These are phyloP conservation scores for Poecilobothrus nobilitatus DNA, from an alignment of 2,888 invertebrate species.

Conservation along the genomic window DNA sequence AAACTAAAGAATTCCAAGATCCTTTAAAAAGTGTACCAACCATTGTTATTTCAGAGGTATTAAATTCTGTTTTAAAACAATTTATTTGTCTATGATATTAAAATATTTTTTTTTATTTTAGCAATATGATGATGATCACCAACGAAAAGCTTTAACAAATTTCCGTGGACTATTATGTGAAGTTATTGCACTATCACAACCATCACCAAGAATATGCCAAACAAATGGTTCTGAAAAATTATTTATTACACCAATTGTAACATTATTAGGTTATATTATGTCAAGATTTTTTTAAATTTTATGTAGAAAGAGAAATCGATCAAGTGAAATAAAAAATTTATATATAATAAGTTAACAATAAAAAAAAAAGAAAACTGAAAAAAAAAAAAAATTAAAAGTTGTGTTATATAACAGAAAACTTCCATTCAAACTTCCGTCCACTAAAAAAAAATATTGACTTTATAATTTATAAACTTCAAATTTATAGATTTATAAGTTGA, in stretches of 20 bases:
- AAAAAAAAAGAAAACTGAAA: too few species aligned
- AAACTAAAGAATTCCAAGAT: slow-evolving; percentile 48
- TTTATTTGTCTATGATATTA: slow-evolving; percentile 8
- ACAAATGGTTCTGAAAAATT: slow-evolving; percentile 31
- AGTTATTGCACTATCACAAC: slow-evolving; percentile 35
- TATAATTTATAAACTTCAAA: too few species aligned
- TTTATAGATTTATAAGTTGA: too few species aligned
- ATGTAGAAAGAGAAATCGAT: slow-evolving; percentile 9
- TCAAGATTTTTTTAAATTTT: slow-evolving; percentile 28
- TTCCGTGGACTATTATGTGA: slow-evolving; percentile 53
- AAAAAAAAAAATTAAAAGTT: too few species aligned
- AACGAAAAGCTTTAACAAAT: slow-evolving; percentile 49
- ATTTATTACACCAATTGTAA: slow-evolving; percentile 28
- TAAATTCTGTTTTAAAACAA: slow-evolving; percentile 4
- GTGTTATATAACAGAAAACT: too few species aligned
- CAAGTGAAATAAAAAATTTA: background rate
- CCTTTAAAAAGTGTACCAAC: slow-evolving; percentile 58
- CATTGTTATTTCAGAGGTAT: slow-evolving; percentile 55
- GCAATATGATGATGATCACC: slow-evolving; percentile 51
- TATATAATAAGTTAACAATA: too few species aligned
- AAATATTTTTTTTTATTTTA: slow-evolving; percentile 34
- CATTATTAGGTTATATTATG: slow-evolving; percentile 28
- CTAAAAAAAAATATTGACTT: too few species aligned
- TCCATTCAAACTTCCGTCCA: too few species aligned
- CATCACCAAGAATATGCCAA: slow-evolving; percentile 30